Conservation (phyloP, 2,113 vertebrate genomes). For the Protobothrops flavoviridis region DNA sequence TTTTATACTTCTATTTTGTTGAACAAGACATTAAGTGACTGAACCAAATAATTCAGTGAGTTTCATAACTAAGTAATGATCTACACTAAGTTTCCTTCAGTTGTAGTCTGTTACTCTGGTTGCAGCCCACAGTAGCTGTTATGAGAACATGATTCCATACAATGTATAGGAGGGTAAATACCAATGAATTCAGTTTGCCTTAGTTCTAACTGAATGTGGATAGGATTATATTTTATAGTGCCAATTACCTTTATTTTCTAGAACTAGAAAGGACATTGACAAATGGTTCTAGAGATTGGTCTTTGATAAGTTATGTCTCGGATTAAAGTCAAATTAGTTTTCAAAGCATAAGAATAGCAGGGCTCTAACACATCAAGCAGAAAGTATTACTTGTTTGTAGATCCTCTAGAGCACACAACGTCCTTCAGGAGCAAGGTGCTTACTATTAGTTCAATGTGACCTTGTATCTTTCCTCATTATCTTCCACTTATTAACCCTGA, state of each 20-base stretch:
- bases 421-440: conserved; percentile 36
- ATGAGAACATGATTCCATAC: neutral
- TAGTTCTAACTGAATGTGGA: neutral
- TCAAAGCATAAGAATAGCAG: conserved; percentile 41
- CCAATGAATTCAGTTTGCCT: neutral
- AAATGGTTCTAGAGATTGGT: neutral
- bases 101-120: neutral
- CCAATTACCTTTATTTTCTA: neutral
- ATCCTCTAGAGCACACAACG: neutral
- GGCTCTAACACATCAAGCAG: neutral
- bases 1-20: neutral
- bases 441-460: conserved; percentile 56
- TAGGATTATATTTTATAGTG: neutral
- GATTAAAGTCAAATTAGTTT: conserved; percentile 34
- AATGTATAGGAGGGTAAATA: neutral
- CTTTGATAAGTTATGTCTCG: neutral
- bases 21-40: neutral
- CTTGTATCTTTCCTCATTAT: conserved; percentile 61
- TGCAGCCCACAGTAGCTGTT: neutral
- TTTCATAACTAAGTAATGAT: neutral
- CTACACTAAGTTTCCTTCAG: neutral
- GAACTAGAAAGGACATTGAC: neutral
- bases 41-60: neutral
- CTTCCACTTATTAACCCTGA: conserved; percentile 63
- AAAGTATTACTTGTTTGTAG: conserved; percentile 30